Base-by-base conservation (phyloP, 2,888 invertebrate species). In the Drosophila atripex region DNA sequence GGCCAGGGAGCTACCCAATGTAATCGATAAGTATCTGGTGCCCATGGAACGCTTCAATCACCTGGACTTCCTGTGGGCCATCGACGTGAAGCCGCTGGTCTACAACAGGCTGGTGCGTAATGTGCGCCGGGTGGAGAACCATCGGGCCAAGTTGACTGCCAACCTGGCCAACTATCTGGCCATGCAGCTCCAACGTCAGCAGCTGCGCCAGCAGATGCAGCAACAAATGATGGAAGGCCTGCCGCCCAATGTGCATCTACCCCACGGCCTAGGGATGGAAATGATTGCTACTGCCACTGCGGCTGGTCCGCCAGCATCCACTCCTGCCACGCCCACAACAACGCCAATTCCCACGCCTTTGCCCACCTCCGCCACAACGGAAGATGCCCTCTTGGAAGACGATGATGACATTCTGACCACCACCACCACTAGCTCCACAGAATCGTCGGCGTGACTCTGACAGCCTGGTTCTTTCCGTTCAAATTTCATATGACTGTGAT, bases 51-150 rank as follows among this genome's bases (percentile, higher is more conserved):
- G 91, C 57, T 94, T 93, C 80, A 93, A 93, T 73, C 94, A 94
- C 76, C 83, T 93, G 55, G 94, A 94, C 77, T 94, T 93, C 75
- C 75, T 93, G 30, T 93, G 93, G 93, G 93, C 93, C 8, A 92
- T 91, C 41, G 92, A 93, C 76, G 93, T 91, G 0, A 91, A 92
- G 73, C 89, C 87, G 1, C 78, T 93, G 49, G 86, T 94, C 12
- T 93, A 93, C 75, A 89, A 92, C 73, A 89, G 90, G 3, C 73
- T 91, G 30, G 88, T 91, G 56, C 76, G 90, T 2, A 90, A 90
- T 51, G 89, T 91, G 30, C 75, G 91, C 47, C 88, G 91, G 51
- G 90, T 90, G 21, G 90, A 90, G 83, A 91, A 89, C 65, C 90
- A 90, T 49, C 80, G 88, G 66, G 75, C 80, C 47, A 90, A 90